Evolutionary conservation across 2,797 vertebrate genomes (phyloP).

Genomic region (Ctenopoma kingsleyae): DNA sequence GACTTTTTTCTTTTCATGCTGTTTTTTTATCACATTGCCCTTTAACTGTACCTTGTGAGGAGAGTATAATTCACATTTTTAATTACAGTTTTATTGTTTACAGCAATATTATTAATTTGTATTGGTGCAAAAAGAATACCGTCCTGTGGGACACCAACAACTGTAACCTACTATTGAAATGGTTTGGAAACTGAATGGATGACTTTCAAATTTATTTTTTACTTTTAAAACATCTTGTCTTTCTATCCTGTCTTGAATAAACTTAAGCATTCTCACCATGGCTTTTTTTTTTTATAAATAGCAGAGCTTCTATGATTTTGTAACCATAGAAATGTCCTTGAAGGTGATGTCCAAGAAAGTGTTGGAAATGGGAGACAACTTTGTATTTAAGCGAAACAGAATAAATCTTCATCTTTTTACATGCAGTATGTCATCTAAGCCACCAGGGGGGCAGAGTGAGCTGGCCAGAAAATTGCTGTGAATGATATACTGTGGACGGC

Average conservation of each 20-base stretch:
- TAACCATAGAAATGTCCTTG: conserved; percentile 68
- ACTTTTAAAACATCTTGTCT: too few relatives aligned
- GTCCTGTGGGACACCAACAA: too few relatives aligned
- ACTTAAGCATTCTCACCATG: conserved; percentile 36
- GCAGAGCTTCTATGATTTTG: conserved; percentile 38
- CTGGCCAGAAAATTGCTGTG: conserved; percentile 44
- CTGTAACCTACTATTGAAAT: too few relatives aligned
- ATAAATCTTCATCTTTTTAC: conserved; percentile 67
- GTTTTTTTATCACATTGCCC: too few relatives aligned
- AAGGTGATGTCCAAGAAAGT: conserved; percentile 47
- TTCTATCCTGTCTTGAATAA: conserved; percentile 14
- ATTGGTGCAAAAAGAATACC: too few relatives aligned
- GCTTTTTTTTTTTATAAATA: conserved; percentile 50
- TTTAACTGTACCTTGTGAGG: too few relatives aligned
- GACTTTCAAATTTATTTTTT: too few relatives aligned
- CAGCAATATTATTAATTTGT: too few relatives aligned
- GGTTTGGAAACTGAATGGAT: too few relatives aligned
- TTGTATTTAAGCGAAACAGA: conserved; percentile 49
- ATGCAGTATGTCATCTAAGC: conserved; percentile 59
- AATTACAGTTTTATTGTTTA: too few relatives aligned
- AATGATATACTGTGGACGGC: conserved; percentile 67
- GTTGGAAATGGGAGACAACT: conserved; percentile 53
- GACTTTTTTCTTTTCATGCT: too few relatives aligned
- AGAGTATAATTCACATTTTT: too few relatives aligned
- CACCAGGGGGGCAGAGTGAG: conserved; percentile 56